A percentile compares a stretch with the other conserved stretches of the same genome.
Conservation (phyloP, 53 echinoderm and acorn worm genomes). For the Luidia sarsii region DNA sequence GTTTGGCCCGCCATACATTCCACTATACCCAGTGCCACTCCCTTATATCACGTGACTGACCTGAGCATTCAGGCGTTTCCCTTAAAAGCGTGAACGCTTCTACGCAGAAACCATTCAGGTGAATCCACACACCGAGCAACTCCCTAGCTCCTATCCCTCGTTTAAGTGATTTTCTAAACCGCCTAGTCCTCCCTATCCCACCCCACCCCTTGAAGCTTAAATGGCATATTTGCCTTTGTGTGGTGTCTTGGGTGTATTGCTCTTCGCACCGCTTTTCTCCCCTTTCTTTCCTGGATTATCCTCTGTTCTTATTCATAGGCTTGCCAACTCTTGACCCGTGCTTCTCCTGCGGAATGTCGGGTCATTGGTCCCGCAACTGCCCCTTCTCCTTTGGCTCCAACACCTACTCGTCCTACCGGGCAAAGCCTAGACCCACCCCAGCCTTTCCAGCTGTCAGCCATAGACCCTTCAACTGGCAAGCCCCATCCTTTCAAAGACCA, state of each 20-base stretch:
- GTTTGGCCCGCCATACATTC: background rate
- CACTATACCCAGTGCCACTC: background rate
- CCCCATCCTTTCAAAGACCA: background rate
- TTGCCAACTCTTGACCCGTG: conserved; percentile 6
- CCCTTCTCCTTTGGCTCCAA: conserved; percentile 12
- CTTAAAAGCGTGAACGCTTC: background rate
- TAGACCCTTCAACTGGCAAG: background rate
- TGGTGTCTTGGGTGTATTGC: background rate
- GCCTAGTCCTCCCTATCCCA: background rate
- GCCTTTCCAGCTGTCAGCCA: background rate
- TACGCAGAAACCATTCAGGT: background rate
- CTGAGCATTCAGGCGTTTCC: background rate
- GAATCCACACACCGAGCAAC: background rate
- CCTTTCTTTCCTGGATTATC: background rate
- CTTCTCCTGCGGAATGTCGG: conserved; percentile 11
- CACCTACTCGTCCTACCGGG: conserved; percentile 1
- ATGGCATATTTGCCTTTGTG: background rate
- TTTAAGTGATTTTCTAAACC: background rate
- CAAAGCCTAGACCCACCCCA: background rate
- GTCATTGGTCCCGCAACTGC: conserved; percentile 9
- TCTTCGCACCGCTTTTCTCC: background rate
- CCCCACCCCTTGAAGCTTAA: background rate
- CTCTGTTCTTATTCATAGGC: background rate
- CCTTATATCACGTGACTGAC: background rate
- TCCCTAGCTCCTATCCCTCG: background rate